Evolutionary conservation across 2,797 vertebrate species (phyloP), one percentile per base, ranked within the genome.

Genomic region (Helicolenus hilgendorfi): DNA sequence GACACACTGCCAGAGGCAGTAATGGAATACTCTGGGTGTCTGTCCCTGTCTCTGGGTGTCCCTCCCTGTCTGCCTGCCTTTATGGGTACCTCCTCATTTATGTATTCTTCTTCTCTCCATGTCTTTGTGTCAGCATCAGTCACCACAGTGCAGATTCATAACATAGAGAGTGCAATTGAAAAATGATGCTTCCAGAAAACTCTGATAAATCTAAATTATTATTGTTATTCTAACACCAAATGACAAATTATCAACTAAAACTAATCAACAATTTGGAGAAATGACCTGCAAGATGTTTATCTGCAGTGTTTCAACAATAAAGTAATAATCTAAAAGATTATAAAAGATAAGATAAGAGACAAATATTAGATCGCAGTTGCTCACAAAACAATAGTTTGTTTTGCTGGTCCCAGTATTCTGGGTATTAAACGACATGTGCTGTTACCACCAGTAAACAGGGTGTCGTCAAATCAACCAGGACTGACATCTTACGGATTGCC

Each of bases 1-100:
- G 72, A 89, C 76, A 89, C 69, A 67, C 78, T 83, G 80, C 83
- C 67, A 84, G 75, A 13, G 53, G 78, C 65, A 27, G 22, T 60
- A 72, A 72, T 41, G 74, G 63, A 56, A 86, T 68, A 64, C 70
- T 62, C 3, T 8, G 84, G 20, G 41, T 14, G 58, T 85, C 60
- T 80, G 58, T 74, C 22, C 72, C 75, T 9, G 26, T 67, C 72
- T 63, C 64, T 5, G 14, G 13, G 60, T 15, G 65, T 73, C 67
- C 31, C 7, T 65, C 49, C 65, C 15, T 11, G 49, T 84, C 87
- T 85, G 77, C 1, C 13, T 41, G 38, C 53, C 45, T 79, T 75
- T 49, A 45, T 59, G 49, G 20, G 8, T 20, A 53, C 41, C 41
- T 45, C 41, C 60, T 76, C n/a, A 79, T 41, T 73, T 84, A 49